Evolutionary conservation across 2,113 vertebrate genomes (phyloP).

Genomic region (Paralichthys olivaceus): DNA sequence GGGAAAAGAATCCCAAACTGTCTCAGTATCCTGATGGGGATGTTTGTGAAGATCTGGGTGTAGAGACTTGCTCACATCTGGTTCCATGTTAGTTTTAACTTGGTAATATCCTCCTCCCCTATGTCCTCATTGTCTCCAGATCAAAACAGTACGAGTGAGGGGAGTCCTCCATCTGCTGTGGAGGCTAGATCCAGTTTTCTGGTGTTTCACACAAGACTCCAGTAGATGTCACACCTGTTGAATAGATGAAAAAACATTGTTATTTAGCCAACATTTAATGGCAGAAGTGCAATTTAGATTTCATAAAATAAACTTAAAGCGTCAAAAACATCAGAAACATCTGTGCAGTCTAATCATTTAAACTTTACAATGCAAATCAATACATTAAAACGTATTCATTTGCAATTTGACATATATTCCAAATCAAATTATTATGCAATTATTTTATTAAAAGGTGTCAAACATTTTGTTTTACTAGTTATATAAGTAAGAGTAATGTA

Average conservation of each 20-base stretch:
- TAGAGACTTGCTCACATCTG: slow-evolving; percentile 12
- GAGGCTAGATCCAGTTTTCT: slow-evolving; percentile 74
- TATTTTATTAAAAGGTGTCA: neutral
- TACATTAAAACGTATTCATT: neutral
- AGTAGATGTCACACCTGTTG: slow-evolving; percentile 83
- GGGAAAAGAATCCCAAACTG: slow-evolving; percentile 83
- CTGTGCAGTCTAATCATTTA: neutral
- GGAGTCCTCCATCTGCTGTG: slow-evolving; percentile 65
- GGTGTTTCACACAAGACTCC: slow-evolving; percentile 72
- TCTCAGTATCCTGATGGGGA: slow-evolving; percentile 70
- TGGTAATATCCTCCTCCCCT: slow-evolving; percentile 53
- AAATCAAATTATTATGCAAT: neutral
- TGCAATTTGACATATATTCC: neutral
- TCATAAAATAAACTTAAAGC: neutral
- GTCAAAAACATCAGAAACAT: neutral
- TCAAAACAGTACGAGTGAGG: slow-evolving; percentile 73
- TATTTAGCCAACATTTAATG: neutral
- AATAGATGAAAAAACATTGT: slow-evolving; percentile 32
- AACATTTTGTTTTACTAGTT: neutral
- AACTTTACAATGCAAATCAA: neutral
- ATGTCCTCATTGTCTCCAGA: slow-evolving; percentile 68
- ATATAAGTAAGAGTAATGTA: neutral
- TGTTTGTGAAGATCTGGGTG: slow-evolving; percentile 41
- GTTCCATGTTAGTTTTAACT: slow-evolving; percentile 29
- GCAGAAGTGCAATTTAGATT: neutral